Base-by-base conservation (phyloP, 1,140 invertebrate species). In the Leguminivora glycinivorella region DNA sequence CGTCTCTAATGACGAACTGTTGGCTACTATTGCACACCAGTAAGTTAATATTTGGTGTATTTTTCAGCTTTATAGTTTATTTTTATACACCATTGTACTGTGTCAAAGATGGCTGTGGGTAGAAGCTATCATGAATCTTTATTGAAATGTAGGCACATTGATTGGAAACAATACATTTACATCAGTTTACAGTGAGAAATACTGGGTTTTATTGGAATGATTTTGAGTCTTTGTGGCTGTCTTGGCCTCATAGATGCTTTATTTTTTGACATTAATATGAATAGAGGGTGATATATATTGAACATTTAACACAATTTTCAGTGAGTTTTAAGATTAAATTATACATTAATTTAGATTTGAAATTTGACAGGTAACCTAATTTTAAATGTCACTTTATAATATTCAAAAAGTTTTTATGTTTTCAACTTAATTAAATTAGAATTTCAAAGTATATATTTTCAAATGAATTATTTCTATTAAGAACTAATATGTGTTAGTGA, bases 1-100 rank as follows among this genome's bases (percentile, higher is more conserved):
- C 83, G 97, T 96, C 74, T 95, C 96, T 70, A 98, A 97, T 92
- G 97, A 98, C 92, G 97, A 98, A 87, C 95, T 96, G 87, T 92
- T 98, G 68, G 94, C 95, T 77, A 96, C 96, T 60, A 96, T 98
- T 88, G 96, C 97, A 78, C 95, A 97, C 84, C 95, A 96, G 97
- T 98, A 94, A 94, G 94, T 84, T 76, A 40, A 76, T 73, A 74
- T 78, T 82, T 75, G 58, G 71, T 72, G 68, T 76, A 77, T 75
- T 60, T 75, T 71, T 75, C 76, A 68, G 70, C 73, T 75, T 78
- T 56, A 76, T 82, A 73, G 80, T 84, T 84, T 84, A 86, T 84
- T 85, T 84, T 85, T 82, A 83, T 79, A 83, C 78, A 77, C 72
- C 78, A 71, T 76, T 80, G 70, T 58, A 78, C 72, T 78, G 76